These are phyloP conservation scores for Tromatobia lineatoria DNA, from an alignment of 2,888 invertebrate genomes.

Conservation along the genomic window DNA sequence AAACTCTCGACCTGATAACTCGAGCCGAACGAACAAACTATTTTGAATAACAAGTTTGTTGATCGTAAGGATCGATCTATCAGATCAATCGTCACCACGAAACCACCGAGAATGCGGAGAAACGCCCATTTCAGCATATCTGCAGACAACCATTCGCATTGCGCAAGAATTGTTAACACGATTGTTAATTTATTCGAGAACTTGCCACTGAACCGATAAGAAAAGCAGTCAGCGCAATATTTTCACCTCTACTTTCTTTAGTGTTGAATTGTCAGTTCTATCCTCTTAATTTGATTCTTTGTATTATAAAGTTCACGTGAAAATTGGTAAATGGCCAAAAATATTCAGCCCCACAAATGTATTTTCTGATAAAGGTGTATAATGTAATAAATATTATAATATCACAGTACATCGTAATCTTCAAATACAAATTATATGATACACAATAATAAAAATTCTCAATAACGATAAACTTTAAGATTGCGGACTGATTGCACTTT, in stretches of 20 bases:
- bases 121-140: neutral
- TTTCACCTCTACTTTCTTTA: neutral
- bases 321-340: no score
- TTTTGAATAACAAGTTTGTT: conserved; percentile 82
- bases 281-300: no score
- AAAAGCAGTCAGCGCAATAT: neutral
- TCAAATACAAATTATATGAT: no score
- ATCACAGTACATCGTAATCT: no score
- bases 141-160: neutral
- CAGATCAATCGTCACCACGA: conserved; percentile 69
- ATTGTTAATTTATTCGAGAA: conserved; percentile 48
- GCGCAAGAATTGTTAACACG: conserved; percentile 16
- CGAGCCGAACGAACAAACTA: conserved; percentile 86
- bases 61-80: conserved; percentile 85
- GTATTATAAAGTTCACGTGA: no score
- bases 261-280: no score
- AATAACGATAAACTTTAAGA: no score
- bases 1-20: conserved; percentile 81
- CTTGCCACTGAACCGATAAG: conserved; percentile 34
- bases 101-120: neutral
- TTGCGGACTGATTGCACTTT: no score
- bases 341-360: no score
- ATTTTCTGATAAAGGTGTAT: no score
- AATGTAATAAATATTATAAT: no score
- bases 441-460: no score